Evolutionary conservation across 2,888 invertebrate species (phyloP).

Genomic region (Cephonodes hylas): DNA sequence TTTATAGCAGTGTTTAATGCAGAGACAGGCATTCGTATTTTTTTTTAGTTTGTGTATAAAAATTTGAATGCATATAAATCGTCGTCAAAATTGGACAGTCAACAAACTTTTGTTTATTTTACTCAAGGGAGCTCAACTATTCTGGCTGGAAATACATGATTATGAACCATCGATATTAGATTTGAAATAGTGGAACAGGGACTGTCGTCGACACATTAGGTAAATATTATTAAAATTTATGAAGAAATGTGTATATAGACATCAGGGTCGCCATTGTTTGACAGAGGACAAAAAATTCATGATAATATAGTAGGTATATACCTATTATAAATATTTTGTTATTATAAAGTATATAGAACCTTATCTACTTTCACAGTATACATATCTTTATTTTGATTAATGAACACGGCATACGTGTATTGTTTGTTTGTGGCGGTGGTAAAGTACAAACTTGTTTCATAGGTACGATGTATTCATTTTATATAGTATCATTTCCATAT

Average conservation of each 20-base stretch:
- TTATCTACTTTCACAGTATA: background rate
- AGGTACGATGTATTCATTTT: background rate
- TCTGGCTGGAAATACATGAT: conserved; percentile 65
- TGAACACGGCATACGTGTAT: background rate
- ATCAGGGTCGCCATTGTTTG: conserved; percentile 79
- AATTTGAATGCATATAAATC: conserved; percentile 68
- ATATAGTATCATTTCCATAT: background rate
- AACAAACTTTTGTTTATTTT: conserved; percentile 82
- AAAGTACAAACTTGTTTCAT: background rate
- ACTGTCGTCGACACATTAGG: conserved; percentile 74
- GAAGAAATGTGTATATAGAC: conserved; percentile 52
- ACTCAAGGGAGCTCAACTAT: conserved; percentile 69
- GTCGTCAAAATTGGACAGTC: conserved; percentile 78
- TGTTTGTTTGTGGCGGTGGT: background rate
- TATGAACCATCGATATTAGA: conserved; percentile 72
- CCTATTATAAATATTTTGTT: background rate
- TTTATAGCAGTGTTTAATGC: conserved; percentile 77
- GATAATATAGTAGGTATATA: background rate
- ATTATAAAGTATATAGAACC: background rate
- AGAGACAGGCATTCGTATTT: conserved; percentile 63
- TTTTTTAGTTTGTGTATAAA: conserved; percentile 66
- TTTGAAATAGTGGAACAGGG: conserved; percentile 72
- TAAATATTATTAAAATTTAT: conserved; percentile 56
- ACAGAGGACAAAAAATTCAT: conserved; percentile 49
- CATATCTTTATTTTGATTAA: background rate